A percentile compares a stretch with the other conserved stretches of the same genome.
phyloP scores from a whole-genome alignment of 2,113 vertebrate species.

The Epinephelus moara region DNA sequence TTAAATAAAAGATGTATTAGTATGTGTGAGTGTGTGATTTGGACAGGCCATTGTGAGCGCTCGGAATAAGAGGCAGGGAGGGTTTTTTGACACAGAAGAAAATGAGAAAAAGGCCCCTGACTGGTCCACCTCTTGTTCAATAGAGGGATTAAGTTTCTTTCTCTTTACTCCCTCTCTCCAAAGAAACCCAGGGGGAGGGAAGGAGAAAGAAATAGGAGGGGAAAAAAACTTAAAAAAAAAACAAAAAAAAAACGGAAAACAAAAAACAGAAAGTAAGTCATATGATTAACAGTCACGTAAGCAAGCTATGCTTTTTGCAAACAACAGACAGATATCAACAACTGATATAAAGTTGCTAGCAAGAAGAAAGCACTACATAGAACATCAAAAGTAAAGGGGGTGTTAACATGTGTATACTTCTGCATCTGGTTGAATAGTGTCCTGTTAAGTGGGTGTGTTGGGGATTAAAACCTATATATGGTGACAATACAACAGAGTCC shows the following conservation, averaged over 20 bases:
- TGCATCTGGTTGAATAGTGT: background rate
- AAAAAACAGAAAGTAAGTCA: constrained; percentile 11
- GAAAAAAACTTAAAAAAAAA: constrained; percentile 17
- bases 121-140: constrained; percentile 75
- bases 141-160: constrained; percentile 82
- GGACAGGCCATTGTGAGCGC: constrained; percentile 29
- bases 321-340: background rate
- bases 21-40: constrained; percentile 21
- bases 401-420: background rate
- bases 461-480: background rate
- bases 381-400: background rate
- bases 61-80: constrained; percentile 51
- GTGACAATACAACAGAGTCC: background rate
- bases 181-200: constrained; percentile 55
- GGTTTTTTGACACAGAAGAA: constrained; percentile 57
- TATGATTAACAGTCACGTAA: constrained; percentile 57
- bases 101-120: constrained; percentile 60
- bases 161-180: constrained; percentile 58
- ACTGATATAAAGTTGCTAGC: background rate
- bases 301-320: constrained; percentile 35
- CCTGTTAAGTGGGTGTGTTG: background rate
- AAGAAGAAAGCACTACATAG: background rate
- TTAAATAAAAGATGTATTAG: background rate
- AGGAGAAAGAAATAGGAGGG: constrained; percentile 38
- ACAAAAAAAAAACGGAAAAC: constrained; percentile 27